Percentiles rank a stretch among this genome's conserved stretches.
phyloP scores from a whole-genome alignment of 35 echinoderm and acorn worm genomes.

The Ophiothrix spiculata region DNA sequence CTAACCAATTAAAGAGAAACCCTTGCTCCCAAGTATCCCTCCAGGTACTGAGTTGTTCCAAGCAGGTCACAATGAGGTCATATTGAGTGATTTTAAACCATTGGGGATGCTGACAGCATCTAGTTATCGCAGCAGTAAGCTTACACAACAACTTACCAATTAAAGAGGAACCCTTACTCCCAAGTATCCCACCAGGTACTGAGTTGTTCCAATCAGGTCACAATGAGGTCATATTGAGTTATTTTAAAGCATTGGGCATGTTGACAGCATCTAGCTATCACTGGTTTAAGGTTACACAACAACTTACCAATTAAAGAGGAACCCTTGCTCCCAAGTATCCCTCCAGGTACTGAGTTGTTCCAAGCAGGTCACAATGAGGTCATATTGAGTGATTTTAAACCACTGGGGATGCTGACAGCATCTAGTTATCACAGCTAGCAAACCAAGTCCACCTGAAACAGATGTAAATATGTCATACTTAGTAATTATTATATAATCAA shows the following conservation, averaged over 20 bases:
- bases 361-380: neutral
- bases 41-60: slow-evolving; percentile 22
- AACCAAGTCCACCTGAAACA: neutral
- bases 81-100: no score
- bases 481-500: no score
- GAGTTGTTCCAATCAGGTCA: slow-evolving; percentile 14
- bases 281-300: no score
- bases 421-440: neutral
- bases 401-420: neutral
- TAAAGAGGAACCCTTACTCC: neutral
- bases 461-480: no score
- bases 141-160: neutral
- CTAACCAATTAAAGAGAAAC: slow-evolving; percentile 13
- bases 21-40: neutral
- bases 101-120: neutral
- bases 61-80: neutral
- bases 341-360: slow-evolving; percentile 22
- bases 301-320: slow-evolving; percentile 14
- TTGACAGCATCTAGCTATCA: neutral
- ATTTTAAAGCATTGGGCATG: neutral
- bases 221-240: no score
- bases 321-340: neutral
- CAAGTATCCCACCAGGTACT: slow-evolving; percentile 2
- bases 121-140: no score
- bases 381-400: no score